A percentile compares a stretch with the other conserved stretches of the same genome.
These are phyloP conservation scores for Anoplolepis gracilipes DNA, from an alignment of 1,140 invertebrate species.

Conservation along the genomic window DNA sequence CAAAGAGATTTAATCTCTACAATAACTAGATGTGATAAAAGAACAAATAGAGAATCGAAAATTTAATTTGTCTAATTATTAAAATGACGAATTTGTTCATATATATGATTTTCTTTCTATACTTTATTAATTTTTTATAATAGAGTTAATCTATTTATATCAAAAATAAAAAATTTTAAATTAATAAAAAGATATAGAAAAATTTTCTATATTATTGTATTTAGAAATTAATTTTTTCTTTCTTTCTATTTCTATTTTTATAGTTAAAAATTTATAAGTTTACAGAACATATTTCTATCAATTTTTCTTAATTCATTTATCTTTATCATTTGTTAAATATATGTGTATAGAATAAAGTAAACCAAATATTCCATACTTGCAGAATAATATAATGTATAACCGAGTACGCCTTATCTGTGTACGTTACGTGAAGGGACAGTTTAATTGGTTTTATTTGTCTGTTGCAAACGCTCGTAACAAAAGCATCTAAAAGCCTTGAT, in stretches of 20 bases:
- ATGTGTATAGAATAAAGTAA: constrained; percentile 70
- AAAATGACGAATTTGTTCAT: neutral
- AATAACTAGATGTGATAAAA: neutral
- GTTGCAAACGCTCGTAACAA: constrained; percentile 80
- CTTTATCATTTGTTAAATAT: neutral
- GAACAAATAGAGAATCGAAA: neutral
- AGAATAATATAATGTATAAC: constrained; percentile 69
- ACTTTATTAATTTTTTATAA: neutral
- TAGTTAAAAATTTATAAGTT: neutral
- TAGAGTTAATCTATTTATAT: neutral
- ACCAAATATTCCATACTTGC: constrained; percentile 68
- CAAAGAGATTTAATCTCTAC: neutral
- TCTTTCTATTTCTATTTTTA: neutral
- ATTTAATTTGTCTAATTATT: neutral
- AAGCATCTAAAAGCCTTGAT: constrained; percentile 86
- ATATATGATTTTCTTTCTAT: neutral
- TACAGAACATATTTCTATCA: neutral
- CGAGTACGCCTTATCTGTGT: constrained; percentile 62
- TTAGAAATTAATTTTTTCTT: neutral
- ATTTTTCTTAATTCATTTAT: neutral
- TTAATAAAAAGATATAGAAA: neutral
- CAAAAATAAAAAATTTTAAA: neutral
- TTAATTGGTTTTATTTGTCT: constrained; percentile 79
- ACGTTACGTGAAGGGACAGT: constrained; percentile 72
- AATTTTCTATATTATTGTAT: neutral